Evolutionary conservation across 2,797 vertebrate species (phyloP).

Genomic region (Gymnocypris eckloni): DNA sequence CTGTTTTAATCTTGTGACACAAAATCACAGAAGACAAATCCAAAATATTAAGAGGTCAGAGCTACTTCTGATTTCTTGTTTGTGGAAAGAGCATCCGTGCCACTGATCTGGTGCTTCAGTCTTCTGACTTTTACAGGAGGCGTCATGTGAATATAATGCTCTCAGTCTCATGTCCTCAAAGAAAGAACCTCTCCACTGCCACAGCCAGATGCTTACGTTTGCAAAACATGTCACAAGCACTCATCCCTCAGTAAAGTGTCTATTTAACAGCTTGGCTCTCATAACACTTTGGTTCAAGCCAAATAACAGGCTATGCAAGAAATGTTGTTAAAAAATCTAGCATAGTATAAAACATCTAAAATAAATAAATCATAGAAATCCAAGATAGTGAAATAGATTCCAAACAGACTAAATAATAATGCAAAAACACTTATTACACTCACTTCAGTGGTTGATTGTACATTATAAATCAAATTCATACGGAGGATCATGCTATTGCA

Average conservation of each 20-base stretch:
- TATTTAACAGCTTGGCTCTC: constrained; percentile 33
- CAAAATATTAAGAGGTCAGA: neutral
- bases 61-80: neutral
- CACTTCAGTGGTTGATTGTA: constrained; percentile 36
- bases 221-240: constrained; percentile 51
- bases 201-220: constrained; percentile 54
- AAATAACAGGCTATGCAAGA: constrained; percentile 6
- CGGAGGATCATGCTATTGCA: constrained; percentile 45
- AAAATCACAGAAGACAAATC: neutral
- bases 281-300: constrained; percentile 6
- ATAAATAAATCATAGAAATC: constrained; percentile 18
- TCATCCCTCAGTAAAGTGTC: constrained; percentile 17
- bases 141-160: constrained; percentile 15
- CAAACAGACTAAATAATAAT: constrained; percentile 29
- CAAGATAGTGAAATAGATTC: constrained; percentile 18
- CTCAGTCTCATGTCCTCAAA: constrained; percentile 30
- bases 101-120: neutral
- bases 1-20: constrained; percentile 3
- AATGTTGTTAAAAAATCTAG: neutral
- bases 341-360: constrained; percentile 26
- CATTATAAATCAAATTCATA: constrained; percentile 40
- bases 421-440: constrained; percentile 33
- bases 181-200: constrained; percentile 21
- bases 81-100: neutral
- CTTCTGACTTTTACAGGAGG: constrained; percentile 6